phyloP scores from a whole-genome alignment of 2,888 invertebrate genomes.

The Synergus japonicus region DNA sequence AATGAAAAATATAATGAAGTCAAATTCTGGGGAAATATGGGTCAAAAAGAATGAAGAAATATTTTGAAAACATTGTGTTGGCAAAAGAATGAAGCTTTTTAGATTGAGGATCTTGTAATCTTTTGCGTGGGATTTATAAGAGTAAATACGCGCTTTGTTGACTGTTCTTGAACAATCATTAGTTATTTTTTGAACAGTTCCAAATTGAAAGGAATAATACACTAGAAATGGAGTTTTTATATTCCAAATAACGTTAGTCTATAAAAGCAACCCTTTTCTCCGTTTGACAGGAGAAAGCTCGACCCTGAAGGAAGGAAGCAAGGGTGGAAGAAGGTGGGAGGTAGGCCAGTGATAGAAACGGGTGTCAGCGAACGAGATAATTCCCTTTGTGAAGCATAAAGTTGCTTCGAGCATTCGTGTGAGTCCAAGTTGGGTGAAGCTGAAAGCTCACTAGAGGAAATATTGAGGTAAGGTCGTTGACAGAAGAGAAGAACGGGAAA shows the following conservation, averaged over 20 bases:
- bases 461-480: slow-evolving; percentile 25
- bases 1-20: slow-evolving; percentile 14
- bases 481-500: slow-evolving; percentile 9
- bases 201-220: background rate
- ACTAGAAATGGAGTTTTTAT: too few relatives aligned
- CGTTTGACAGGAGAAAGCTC: background rate
- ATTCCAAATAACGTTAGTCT: background rate
- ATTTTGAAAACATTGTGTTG: background rate
- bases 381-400: slow-evolving; percentile 45
- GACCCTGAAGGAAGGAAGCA: background rate
- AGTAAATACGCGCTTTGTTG: background rate
- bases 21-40: background rate
- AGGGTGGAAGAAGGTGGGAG: background rate
- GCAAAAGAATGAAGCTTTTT: too few relatives aligned
- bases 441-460: background rate
- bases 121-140: background rate
- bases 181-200: background rate
- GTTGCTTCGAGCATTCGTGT: slow-evolving; percentile 43
- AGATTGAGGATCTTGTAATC: too few relatives aligned
- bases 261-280: background rate
- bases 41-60: slow-evolving; percentile 7
- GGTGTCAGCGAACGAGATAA: slow-evolving; percentile 49
- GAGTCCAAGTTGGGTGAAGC: slow-evolving; percentile 6
- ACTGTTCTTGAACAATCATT: background rate
- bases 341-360: slow-evolving; percentile 32